Evolutionary conservation across 2,113 vertebrate species (phyloP).

Genomic region (Nesoenas mayeri): DNA sequence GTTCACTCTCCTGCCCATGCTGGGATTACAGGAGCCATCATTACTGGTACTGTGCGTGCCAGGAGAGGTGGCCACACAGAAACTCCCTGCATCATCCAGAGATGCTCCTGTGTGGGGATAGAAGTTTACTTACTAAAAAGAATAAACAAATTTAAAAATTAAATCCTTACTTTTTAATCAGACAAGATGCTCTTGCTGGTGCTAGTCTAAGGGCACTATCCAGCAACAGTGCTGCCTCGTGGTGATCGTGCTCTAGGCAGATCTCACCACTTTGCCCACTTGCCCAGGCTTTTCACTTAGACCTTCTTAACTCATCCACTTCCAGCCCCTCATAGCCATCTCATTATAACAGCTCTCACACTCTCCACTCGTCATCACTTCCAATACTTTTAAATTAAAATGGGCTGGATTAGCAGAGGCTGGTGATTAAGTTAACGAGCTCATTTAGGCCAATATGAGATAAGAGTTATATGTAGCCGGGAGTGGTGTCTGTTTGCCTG

Average conservation of each 20-base stretch:
- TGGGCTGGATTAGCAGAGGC: neutral
- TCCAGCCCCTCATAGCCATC: neutral
- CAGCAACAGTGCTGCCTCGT: neutral
- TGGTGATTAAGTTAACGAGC: neutral
- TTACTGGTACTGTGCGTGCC: neutral
- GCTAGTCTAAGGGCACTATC: neutral
- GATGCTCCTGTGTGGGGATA: neutral
- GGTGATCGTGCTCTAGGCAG: rapidly evolving
- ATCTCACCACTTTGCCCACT: neutral
- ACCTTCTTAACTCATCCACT: neutral
- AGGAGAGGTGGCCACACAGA: neutral
- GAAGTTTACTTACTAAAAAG: neutral
- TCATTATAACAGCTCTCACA: neutral
- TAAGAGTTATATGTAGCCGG: neutral
- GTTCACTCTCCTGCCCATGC: rapidly evolving
- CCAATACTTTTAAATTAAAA: neutral
- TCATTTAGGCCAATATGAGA: neutral
- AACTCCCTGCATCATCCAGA: too few relatives aligned
- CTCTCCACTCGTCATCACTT: neutral
- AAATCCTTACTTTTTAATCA: neutral
- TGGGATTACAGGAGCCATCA: neutral
- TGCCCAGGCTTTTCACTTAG: neutral
- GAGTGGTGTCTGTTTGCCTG: neutral
- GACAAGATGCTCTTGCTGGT: neutral
- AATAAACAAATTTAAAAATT: too few relatives aligned